Evolutionary conservation across 2,113 vertebrate species (phyloP), one percentile per base, ranked within the genome.

Genomic region (Chitala chitala): DNA sequence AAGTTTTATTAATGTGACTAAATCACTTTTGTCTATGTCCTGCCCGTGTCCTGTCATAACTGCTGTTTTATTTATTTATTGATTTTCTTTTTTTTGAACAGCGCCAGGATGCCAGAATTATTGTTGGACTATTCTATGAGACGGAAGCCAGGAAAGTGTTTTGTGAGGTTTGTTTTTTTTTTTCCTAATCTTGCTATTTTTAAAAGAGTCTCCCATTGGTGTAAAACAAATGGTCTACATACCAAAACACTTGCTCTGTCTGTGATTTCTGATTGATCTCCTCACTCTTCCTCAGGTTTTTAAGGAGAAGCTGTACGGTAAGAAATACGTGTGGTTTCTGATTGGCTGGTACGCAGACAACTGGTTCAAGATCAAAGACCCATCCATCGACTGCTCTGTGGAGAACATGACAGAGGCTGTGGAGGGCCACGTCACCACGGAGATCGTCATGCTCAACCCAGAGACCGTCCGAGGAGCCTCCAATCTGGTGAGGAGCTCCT

Each of bases 301-400:
- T 78, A 98, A 98, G 86, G 96, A 98, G 86, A 94, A 95, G 82
- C 91, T 98, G 17, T 98, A 93, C 0, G 96, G 96, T 65, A 98
- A 98, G 88, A 97, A 96, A 82, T 92, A 94, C 0, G 96, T 98
- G 46, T 98, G 96, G 96, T 98, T 98, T 84, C 91, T 98, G 77
- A 98, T 98, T 0, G 96, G 96, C 56, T 98, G 96, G 96, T 98
- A 98, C 0, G 94, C 96, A 0, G 96, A 98, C 88, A 98, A 96
- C 72, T 98, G 96, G 96, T 98, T 96, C 85, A 96, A 95, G 80
- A 97, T 89, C 82, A 94, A 95, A 51, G 96, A 98, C 74, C 93
- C 94, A 0, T 91, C 94, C 24, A 98, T 98, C 86, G 97, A 98
- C 89, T 98, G 96, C 79, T 97, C 95, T 0, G 92, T 95, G 83